Base-by-base conservation (phyloP, 2,113 vertebrate genomes). In the Campylomormyrus numenius region DNA sequence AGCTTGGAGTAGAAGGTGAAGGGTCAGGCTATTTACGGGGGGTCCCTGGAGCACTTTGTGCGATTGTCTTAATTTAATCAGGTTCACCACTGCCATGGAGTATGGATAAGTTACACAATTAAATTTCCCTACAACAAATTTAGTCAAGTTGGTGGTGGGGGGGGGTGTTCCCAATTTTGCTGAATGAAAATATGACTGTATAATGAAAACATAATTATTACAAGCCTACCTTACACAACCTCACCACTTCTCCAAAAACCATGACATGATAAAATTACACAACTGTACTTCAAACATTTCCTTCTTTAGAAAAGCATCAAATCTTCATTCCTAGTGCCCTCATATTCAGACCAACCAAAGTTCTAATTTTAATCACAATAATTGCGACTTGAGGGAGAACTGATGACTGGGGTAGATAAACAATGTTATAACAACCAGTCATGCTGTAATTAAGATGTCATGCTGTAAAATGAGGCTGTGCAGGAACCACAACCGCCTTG, bases 401-500 rank as follows among this genome's bases (percentile, higher is more conserved):
- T 74, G 62, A 90, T 88, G 89, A 88, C 56, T 85, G 42, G 85
- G 48, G 85, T 21, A 49, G 85, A 88, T 80, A 85, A 50, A 77
- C 89, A 49, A 45, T 62, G 39, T 88, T 90, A 77, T 77, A 90
- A 90, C 85, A 24, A 88, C 35, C 85, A 90, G 85, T 39, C 62
- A 85, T 27, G 85, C 19, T 90, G 46, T 88, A 90, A 90, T 90
- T 77, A 88, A 90, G 62, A 90, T 88, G 66, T 87, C 89, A 88
- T 27, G 62, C 49, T 88, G 48, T 88, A 90, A 90, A 90, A 88
- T 88, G 31, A 53, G 62, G 17, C 49, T 15, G 46, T 62, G 66
- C 62, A 56, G 74, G 74, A 77, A 77, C 35, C 9, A 87, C 62
- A 90, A 46, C 77, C 39, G 27, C 31, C 11, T 13, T 53, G 49